These are phyloP conservation scores for Eurystomus gularis DNA, from an alignment of 2,113 vertebrate species.

Conservation along the genomic window DNA sequence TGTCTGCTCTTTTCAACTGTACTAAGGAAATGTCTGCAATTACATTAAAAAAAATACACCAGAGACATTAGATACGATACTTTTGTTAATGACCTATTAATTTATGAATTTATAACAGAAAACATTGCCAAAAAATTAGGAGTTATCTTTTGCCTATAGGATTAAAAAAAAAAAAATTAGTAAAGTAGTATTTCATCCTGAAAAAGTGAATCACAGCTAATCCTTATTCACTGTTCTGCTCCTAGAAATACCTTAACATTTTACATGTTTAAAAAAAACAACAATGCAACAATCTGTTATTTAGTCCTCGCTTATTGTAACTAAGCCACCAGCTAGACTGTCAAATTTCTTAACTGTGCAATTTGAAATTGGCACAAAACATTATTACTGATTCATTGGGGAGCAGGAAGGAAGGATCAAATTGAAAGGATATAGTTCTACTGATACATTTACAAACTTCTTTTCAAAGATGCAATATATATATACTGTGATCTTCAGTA, in stretches of 20 bases:
- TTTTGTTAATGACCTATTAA: neutral
- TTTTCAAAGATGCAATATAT: neutral
- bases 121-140: neutral
- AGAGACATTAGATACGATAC: neutral
- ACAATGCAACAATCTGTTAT: neutral
- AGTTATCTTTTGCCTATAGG: neutral
- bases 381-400: neutral
- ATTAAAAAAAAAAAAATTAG: neutral
- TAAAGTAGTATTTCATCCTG: neutral
- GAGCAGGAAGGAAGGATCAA: neutral
- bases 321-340: neutral
- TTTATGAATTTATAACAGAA: neutral
- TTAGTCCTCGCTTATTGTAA: neutral
- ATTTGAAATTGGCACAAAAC: neutral
- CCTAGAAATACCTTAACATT: neutral
- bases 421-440: neutral
- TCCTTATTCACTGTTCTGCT: neutral
- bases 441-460: neutral
- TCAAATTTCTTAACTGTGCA: neutral
- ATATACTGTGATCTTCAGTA: neutral
- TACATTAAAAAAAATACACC: slow-evolving; percentile 36
- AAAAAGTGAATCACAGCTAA: neutral
- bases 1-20: slow-evolving; percentile 92
- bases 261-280: neutral
- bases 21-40: slow-evolving; percentile 81